Conservation (phyloP, 2,113 vertebrate genomes). For the Petromus typicus region DNA sequence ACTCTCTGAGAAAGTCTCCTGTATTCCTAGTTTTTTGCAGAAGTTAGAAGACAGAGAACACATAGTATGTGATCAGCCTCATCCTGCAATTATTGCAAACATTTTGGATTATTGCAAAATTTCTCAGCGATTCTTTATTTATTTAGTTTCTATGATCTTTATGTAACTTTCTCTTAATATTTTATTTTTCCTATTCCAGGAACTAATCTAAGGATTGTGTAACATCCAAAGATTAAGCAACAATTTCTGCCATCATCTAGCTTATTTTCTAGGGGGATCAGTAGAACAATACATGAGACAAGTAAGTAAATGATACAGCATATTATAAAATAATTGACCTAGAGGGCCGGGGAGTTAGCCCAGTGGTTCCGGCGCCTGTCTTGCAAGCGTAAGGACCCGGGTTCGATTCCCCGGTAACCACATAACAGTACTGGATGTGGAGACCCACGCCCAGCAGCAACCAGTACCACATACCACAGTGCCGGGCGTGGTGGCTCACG, state of each 20-base stretch:
- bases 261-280: not conserved
- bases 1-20: not conserved
- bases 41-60: not conserved
- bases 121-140: not conserved
- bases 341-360: no score
- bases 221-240: not conserved
- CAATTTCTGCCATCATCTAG: not conserved
- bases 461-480: no score
- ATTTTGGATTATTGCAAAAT: not conserved
- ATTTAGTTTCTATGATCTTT: not conserved
- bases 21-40: not conserved
- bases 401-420: no score
- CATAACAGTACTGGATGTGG: no score
- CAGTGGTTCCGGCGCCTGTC: no score
- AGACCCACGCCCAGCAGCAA: no score
- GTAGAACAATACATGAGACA: not conserved
- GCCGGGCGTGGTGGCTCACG: no score
- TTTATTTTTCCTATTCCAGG: constrained; percentile 37
- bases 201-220: not conserved
- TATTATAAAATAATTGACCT: not conserved
- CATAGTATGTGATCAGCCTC: not conserved
- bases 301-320: not conserved
- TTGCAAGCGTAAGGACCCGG: no score
- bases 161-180: not conserved
- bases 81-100: not conserved